These are phyloP conservation scores for Rhagophthalmus giganteus DNA, from an alignment of 2,888 invertebrate species.

Conservation along the genomic window DNA sequence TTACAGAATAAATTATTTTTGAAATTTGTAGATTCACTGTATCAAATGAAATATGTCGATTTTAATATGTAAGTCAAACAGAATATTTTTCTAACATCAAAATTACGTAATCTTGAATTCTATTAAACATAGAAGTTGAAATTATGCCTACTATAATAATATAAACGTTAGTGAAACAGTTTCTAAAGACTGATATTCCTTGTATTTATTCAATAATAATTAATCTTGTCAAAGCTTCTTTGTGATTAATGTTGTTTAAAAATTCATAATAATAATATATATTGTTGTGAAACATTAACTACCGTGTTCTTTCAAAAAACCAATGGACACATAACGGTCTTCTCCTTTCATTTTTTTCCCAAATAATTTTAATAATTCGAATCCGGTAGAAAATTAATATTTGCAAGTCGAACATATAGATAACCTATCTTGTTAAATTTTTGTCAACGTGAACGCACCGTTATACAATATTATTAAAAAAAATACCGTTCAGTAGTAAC, in stretches of 20 bases:
- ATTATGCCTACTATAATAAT: not conserved
- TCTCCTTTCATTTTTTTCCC: no score
- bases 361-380: no score
- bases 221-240: slow-evolving; percentile 14
- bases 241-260: slow-evolving; percentile 16
- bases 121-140: not conserved
- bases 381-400: no score
- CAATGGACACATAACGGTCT: no score
- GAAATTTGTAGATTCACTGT: slow-evolving; percentile 9
- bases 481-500: no score
- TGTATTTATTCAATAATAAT: slow-evolving; percentile 10
- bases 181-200: slow-evolving; percentile 15
- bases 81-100: slow-evolving; percentile 15
- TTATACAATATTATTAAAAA: no score
- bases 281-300: slow-evolving; percentile 10
- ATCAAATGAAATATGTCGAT: slow-evolving; percentile 5
- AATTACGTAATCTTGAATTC: slow-evolving; percentile 4
- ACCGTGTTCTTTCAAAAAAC: not conserved
- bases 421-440: no score
- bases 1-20: slow-evolving; percentile 16
- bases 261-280: no score
- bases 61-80: slow-evolving; percentile 12
- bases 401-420: no score
- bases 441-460: no score
- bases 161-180: slow-evolving; percentile 6